Evolutionary conservation across 1,140 invertebrate species (phyloP).

Genomic region (Ips typographus): DNA sequence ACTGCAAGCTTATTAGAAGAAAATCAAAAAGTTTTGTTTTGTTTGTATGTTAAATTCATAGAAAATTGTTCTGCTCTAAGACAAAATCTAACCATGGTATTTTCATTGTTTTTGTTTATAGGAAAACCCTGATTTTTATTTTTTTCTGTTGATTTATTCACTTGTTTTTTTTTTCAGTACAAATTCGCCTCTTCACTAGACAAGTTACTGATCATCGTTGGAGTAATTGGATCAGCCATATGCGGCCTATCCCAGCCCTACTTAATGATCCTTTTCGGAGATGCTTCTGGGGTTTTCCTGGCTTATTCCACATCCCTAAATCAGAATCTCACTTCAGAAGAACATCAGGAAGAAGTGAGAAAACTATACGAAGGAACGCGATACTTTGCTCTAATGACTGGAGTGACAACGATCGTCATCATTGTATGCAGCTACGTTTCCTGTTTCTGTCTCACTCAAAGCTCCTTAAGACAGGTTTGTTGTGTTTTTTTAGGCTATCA

Average conservation of each 20-base stretch:
- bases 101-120: no score
- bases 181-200: slow-evolving; percentile 34
- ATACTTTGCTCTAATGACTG: slow-evolving; percentile 36
- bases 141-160: no score
- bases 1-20: no score
- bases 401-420: slow-evolving; percentile 32
- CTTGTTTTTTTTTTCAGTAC: slow-evolving; percentile 16
- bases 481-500: no score
- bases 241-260: slow-evolving; percentile 40
- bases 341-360: slow-evolving; percentile 25
- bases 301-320: slow-evolving; percentile 33
- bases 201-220: slow-evolving; percentile 40
- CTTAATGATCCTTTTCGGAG: slow-evolving; percentile 45
- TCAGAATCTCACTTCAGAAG: slow-evolving; percentile 20
- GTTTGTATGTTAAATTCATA: no score
- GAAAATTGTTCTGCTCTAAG: no score
- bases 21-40: no score
- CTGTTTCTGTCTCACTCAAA: slow-evolving; percentile 39
- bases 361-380: slow-evolving; percentile 31
- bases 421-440: slow-evolving; percentile 40
- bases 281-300: slow-evolving; percentile 41
- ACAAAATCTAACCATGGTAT: no score
- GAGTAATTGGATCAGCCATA: slow-evolving; percentile 36
- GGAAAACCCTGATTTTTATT: no score
- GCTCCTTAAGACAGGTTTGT: slow-evolving; percentile 42